Percentiles rank a stretch among this genome's conserved stretches.
These are phyloP conservation scores for Tetramorium simillimum DNA, from an alignment of 1,140 invertebrate genomes.

Conservation along the genomic window DNA sequence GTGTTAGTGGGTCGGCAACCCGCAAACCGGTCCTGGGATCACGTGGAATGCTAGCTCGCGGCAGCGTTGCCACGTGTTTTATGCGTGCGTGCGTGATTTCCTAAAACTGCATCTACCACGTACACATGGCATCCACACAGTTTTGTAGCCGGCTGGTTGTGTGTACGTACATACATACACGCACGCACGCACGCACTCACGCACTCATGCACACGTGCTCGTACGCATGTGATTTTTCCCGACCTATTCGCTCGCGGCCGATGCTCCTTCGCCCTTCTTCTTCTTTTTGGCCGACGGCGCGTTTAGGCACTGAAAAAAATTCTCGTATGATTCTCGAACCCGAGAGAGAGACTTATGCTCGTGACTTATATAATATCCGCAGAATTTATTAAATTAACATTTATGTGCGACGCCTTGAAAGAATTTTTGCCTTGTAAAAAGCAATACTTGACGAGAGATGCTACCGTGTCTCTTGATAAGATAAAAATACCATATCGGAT, in stretches of 20 bases:
- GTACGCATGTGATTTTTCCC: conserved; percentile 32
- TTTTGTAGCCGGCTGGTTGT: not conserved
- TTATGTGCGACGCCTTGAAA: not conserved
- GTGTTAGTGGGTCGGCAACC: conserved; percentile 75
- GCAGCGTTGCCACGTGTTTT: conserved; percentile 80
- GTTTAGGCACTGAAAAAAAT: conserved; percentile 40
- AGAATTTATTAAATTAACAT: not conserved
- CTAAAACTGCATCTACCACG: conserved; percentile 76
- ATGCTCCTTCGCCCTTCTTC: conserved; percentile 4
- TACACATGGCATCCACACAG: too few relatives aligned
- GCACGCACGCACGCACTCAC: not conserved
- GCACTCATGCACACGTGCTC: not conserved
- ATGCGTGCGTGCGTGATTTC: conserved; percentile 65
- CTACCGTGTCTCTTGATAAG: too few relatives aligned
- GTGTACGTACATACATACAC: not conserved
- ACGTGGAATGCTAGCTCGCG: conserved; percentile 73
- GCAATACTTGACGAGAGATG: too few relatives aligned
- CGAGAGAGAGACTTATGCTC: not conserved
- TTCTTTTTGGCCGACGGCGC: not conserved
- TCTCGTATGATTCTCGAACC: not conserved
- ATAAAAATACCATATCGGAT: too few relatives aligned
- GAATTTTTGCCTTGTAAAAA: too few relatives aligned
- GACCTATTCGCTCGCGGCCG: conserved; percentile 32
- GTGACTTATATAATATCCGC: not conserved
- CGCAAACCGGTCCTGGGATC: conserved; percentile 78